These are phyloP conservation scores for Sitta carolinensis DNA, from an alignment of 2,797 vertebrate species.

Conservation along the genomic window DNA sequence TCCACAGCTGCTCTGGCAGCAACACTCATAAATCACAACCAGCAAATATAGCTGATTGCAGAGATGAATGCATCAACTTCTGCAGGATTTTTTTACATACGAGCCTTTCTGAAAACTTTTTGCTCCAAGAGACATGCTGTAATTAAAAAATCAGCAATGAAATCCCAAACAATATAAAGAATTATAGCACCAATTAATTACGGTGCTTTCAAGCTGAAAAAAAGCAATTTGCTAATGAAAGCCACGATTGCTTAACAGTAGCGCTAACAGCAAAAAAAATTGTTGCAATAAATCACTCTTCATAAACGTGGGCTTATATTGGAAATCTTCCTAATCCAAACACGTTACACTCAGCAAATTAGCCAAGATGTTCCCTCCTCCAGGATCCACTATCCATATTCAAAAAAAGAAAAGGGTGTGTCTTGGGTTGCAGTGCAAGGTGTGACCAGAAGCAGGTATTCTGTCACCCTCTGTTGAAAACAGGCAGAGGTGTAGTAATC, in stretches of 20 bases:
- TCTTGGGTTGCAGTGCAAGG: too few relatives aligned
- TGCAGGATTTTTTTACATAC: background rate
- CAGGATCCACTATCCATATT: background rate
- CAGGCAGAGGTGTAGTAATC: too few relatives aligned
- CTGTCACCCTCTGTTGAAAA: too few relatives aligned
- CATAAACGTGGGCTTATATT: background rate
- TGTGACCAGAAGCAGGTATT: too few relatives aligned
- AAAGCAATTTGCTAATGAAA: slow-evolving; percentile 31
- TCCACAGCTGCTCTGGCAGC: background rate
- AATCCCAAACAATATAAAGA: slow-evolving; percentile 34
- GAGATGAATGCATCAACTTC: background rate
- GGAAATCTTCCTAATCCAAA: background rate
- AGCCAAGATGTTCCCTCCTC: background rate
- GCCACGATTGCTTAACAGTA: background rate
- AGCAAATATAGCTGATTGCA: background rate
- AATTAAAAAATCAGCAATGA: slow-evolving; percentile 36
- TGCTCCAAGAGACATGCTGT: background rate
- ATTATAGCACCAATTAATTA: slow-evolving; percentile 48
- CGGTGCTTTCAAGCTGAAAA: background rate
- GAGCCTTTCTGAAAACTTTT: background rate
- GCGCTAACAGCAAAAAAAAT: background rate
- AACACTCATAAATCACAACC: background rate
- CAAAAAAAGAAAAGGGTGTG: background rate
- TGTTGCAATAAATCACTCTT: slow-evolving; percentile 7
- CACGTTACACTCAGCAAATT: background rate